Evolutionary conservation across 1,140 invertebrate genomes (phyloP), one percentile per base, ranked within the genome.

Genomic region (Maniola jurtina): DNA sequence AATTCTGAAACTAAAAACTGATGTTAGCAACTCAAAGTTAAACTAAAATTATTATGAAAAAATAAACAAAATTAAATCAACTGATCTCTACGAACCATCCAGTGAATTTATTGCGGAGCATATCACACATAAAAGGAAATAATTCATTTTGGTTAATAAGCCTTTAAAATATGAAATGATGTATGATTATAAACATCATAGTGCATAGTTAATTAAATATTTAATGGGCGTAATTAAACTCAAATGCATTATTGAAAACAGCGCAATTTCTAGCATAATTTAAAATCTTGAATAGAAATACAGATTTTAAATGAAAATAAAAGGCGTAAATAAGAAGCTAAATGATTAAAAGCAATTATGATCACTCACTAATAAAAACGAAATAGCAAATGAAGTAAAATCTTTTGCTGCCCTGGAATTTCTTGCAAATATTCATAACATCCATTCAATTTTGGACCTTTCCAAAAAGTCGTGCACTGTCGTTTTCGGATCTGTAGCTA

Each of bases 1-100:
- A 70, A 72, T 5, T 72, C 77, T 40, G 75, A 57, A 61, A 73
- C 64, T 79, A 77, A 75, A n/a, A 38, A 57, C 25, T 25, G 25
- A 2, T 25, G 25, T 25, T 25, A 59, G 40, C 5, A 55, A 57
- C n/a, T n/a, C n/a, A n/a, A n/a, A n/a, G n/a, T n/a, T n/a, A 42
- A 36, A 45, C 45, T 35, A 34, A 15, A 60, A 16, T 47, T 61
- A 25, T 13, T 47, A 48, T 45, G 13, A 47, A 14, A 13, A 33
- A 42, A 60, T 35, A 42, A 47, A 16, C 25, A 61, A 16, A 35
- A 61, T 35, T 35, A 42, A 15, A n/a, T 16, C 6, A 13, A 60
- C 14, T 0, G 25, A 64, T 58, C 35, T 9, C 58, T 63, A 73
- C 72, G 59, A 70, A 78, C 77, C 79, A 70, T 79, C 66, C 34